These are phyloP conservation scores for Epicampocera succincta DNA, from an alignment of 2,888 invertebrate genomes.

Conservation along the genomic window DNA sequence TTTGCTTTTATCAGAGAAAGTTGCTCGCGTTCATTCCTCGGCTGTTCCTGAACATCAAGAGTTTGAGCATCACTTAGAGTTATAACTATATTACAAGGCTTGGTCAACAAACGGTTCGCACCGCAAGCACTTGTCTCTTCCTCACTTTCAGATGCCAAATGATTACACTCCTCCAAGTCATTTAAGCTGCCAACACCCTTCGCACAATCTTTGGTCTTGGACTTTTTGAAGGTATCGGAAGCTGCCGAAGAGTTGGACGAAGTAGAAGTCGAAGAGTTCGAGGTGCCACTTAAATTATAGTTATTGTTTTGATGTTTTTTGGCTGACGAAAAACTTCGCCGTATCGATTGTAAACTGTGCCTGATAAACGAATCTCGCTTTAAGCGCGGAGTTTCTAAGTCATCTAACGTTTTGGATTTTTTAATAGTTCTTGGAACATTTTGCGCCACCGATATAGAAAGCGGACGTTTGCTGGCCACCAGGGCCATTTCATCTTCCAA, in stretches of 20 bases:
- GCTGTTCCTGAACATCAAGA: neutral
- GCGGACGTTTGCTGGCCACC: neutral
- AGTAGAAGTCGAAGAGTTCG: slow-evolving; percentile 67
- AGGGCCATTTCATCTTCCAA: slow-evolving; percentile 17
- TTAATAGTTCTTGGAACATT: neutral
- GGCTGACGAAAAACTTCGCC: slow-evolving; percentile 75
- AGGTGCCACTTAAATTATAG: slow-evolving; percentile 58
- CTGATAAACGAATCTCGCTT: slow-evolving; percentile 78
- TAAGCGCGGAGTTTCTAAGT: slow-evolving; percentile 59
- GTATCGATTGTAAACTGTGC: slow-evolving; percentile 77
- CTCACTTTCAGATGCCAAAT: slow-evolving; percentile 32
- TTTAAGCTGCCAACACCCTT: slow-evolving; percentile 47
- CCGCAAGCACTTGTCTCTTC: neutral
- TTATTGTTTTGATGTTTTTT: slow-evolving; percentile 69
- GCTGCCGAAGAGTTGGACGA: slow-evolving; percentile 69
- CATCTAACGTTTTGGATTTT: slow-evolving; percentile 64
- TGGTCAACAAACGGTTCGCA: neutral
- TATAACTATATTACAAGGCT: slow-evolving; percentile 15
- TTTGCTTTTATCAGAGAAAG: neutral
- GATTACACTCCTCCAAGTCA: slow-evolving; percentile 33
- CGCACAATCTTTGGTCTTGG: slow-evolving; percentile 42
- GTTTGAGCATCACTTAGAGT: slow-evolving; percentile 34
- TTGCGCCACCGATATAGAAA: slow-evolving; percentile 26
- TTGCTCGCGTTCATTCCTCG: slow-evolving; percentile 2
- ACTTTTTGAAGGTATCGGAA: slow-evolving; percentile 46